Percentiles rank a stretch among this genome's conserved stretches.
These are phyloP conservation scores for Bubo scandiacus DNA, from an alignment of 2,113 vertebrate genomes.

Conservation along the genomic window DNA sequence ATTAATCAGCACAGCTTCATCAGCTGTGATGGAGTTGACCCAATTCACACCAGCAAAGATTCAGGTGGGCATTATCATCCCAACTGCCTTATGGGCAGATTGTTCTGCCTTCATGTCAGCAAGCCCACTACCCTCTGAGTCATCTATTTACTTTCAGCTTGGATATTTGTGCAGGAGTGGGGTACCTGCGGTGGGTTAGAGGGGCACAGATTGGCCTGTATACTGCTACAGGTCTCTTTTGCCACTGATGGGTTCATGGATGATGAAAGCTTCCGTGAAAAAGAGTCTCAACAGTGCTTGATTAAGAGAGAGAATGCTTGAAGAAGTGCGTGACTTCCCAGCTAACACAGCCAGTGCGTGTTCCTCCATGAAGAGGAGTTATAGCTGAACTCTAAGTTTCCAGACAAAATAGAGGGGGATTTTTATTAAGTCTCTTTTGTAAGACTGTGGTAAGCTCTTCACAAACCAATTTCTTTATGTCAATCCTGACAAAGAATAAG, in stretches of 20 bases:
- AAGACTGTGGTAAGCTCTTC: background rate
- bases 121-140: background rate
- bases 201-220: fast-evolving
- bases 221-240: background rate
- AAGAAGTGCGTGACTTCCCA: background rate
- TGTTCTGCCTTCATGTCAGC: background rate
- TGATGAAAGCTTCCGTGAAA: background rate
- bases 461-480: background rate
- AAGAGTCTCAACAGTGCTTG: background rate
- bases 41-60: background rate
- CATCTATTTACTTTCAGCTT: background rate
- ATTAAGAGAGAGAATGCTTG: background rate
- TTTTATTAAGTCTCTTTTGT: background rate
- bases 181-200: background rate
- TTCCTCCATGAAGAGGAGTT: background rate
- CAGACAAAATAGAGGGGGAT: background rate
- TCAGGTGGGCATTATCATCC: background rate
- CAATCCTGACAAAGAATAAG: background rate
- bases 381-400: background rate
- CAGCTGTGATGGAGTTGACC: background rate
- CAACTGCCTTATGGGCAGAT: background rate
- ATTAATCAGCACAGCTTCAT: background rate
- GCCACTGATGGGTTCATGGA: background rate
- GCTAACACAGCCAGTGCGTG: background rate
- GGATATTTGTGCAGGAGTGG: background rate